Evolutionary conservation across 2,797 vertebrate genomes (phyloP).

Genomic region (Eupleurogrammus muticus): DNA sequence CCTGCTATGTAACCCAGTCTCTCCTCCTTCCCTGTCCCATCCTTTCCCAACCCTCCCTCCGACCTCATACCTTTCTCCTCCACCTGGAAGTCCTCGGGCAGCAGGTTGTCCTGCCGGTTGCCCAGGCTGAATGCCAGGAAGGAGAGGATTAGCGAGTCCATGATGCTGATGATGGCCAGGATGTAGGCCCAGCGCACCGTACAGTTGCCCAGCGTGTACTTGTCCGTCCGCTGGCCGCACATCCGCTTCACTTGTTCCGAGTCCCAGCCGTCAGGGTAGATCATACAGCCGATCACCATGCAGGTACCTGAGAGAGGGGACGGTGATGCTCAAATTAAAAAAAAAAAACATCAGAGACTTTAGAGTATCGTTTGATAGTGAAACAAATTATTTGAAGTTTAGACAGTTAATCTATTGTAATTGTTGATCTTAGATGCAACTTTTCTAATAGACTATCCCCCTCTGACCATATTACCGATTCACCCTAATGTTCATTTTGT

Average conservation of each 20-base stretch:
- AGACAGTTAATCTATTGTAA: too few species aligned
- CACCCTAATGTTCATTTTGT: too few species aligned
- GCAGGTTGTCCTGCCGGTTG: conserved; percentile 94
- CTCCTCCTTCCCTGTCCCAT: neutral
- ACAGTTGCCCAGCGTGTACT: conserved; percentile 96
- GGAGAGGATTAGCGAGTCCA: conserved; percentile 93
- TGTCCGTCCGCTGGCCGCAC: conserved; percentile 96
- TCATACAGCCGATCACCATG: conserved; percentile 96
- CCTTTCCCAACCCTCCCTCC: neutral
- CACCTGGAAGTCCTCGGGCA: conserved; percentile 94
- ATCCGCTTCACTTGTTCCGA: conserved; percentile 92
- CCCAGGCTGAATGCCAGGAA: conserved; percentile 95
- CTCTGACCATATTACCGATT: too few species aligned
- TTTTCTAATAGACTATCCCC: too few species aligned
- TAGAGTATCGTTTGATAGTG: too few species aligned
- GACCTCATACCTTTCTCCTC: conserved; percentile 87
- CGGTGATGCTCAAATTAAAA: too few species aligned
- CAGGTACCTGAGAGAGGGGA: conserved; percentile 84
- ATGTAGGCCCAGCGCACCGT: conserved; percentile 99
- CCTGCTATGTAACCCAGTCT: too few species aligned
- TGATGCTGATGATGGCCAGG: conserved; percentile 97
- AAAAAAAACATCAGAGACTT: too few species aligned
- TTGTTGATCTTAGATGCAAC: too few species aligned
- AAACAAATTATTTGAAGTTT: too few species aligned
- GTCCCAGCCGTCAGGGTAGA: conserved; percentile 98